A percentile compares a stretch with the other conserved stretches of the same genome.
Conservation (phyloP, 2,113 vertebrate species). For the Ploceus nigricollis region DNA sequence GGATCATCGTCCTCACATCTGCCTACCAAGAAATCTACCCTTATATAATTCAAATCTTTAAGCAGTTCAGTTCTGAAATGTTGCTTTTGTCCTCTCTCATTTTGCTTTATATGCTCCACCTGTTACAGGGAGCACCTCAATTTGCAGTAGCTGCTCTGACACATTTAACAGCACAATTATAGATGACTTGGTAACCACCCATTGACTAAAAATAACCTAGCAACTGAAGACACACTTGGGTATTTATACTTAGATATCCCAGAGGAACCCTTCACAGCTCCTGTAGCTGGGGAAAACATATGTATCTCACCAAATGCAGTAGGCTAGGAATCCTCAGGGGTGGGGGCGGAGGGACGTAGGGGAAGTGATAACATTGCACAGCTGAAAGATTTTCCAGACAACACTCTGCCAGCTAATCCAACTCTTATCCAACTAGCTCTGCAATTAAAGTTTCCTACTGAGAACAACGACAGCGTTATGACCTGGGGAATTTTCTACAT, state of each 20-base stretch:
- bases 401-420: slow-evolving; percentile 42
- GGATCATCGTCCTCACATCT: neutral
- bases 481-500: neutral
- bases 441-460: slow-evolving; percentile 21
- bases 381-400: slow-evolving; percentile 57
- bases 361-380: slow-evolving; percentile 39
- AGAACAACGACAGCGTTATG: slow-evolving; percentile 12
- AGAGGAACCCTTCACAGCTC: slow-evolving; percentile 63
- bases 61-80: neutral
- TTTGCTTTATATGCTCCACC: neutral
- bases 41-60: neutral
- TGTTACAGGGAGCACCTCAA: slow-evolving; percentile 23
- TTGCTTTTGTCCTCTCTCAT: neutral
- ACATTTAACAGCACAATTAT: slow-evolving; percentile 60
- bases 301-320: slow-evolving; percentile 54
- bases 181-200: slow-evolving; percentile 55
- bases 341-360: neutral
- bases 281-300: slow-evolving; percentile 56
- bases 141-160: slow-evolving; percentile 50
- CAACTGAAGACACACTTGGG: slow-evolving; percentile 57
- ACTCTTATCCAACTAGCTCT: slow-evolving; percentile 29
- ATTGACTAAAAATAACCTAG: slow-evolving; percentile 64
- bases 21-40: neutral
- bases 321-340: slow-evolving; percentile 38
- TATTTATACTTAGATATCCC: slow-evolving; percentile 63